Conservation (phyloP, 2,888 invertebrate genomes). For the Norana najaformis region DNA sequence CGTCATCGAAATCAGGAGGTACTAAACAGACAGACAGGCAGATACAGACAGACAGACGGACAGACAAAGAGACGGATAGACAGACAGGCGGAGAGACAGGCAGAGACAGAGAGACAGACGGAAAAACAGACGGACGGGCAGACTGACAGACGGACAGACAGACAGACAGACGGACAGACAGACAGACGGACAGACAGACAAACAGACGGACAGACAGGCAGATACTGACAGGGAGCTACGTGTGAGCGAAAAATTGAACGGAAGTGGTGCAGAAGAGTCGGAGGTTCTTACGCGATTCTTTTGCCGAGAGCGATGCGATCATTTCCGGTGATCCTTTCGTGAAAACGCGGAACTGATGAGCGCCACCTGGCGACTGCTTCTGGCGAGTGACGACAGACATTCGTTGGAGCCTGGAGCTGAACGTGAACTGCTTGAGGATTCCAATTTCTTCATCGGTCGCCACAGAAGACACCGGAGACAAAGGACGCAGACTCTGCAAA, state of each 20-base stretch:
- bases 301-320: slow-evolving; percentile 76
- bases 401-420: slow-evolving; percentile 79
- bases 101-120: not conserved
- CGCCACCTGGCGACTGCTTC: slow-evolving; percentile 54
- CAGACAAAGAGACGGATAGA: not conserved
- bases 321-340: slow-evolving; percentile 90
- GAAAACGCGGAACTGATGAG: slow-evolving; percentile 75
- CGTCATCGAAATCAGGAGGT: slow-evolving; percentile 64
- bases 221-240: not conserved
- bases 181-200: not conserved
- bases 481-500: not conserved
- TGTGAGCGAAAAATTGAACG: too few species aligned
- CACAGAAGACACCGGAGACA: not conserved
- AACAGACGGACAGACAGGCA: not conserved
- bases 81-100: not conserved
- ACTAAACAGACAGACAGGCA: slow-evolving; percentile 50
- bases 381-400: slow-evolving; percentile 82
- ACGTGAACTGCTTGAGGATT: slow-evolving; percentile 79
- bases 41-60: not conserved
- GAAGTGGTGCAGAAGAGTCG: too few species aligned
- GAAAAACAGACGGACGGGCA: not conserved
- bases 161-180: not conserved
- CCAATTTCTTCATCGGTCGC: slow-evolving; percentile 70
- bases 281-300: slow-evolving; percentile 67
- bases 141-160: not conserved